phyloP scores from a whole-genome alignment of 2,888 invertebrate species.

The Acanthosepion lycidas region DNA sequence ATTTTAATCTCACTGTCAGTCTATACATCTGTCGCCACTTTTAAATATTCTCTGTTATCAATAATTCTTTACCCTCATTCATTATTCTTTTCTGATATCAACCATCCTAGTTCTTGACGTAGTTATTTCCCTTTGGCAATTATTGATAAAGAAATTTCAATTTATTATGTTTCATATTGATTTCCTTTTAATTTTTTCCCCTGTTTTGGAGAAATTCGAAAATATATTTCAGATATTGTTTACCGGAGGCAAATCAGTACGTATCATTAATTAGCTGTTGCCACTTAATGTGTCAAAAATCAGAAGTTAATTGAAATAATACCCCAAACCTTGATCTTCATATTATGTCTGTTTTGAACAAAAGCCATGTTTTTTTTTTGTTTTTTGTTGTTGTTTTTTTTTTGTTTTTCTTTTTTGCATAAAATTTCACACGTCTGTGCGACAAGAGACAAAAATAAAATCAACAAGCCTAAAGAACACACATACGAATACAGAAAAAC shows the following conservation, averaged over 20 bases:
- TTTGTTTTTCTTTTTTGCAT: not conserved
- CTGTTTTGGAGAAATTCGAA: not conserved
- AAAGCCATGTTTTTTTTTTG: not conserved
- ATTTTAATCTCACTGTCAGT: no score
- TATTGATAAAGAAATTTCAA: not conserved
- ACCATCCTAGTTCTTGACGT: not conserved
- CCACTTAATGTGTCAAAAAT: constrained; percentile 33
- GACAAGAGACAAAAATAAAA: not conserved
- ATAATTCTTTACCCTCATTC: no score
- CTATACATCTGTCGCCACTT: no score
- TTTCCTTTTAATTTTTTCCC: not conserved
- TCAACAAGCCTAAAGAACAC: not conserved
- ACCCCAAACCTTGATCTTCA: not conserved
- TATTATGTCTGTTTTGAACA: not conserved
- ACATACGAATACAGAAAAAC: not conserved
- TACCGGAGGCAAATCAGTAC: not conserved
- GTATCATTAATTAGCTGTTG: not conserved
- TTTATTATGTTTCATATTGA: not conserved
- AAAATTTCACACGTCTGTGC: not conserved
- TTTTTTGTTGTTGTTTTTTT: not conserved
- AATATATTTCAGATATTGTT: not conserved
- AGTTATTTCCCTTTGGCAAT: not conserved
- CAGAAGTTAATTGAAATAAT: not conserved
- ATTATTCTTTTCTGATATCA: not conserved
- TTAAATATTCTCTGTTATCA: no score